These are phyloP conservation scores for Nemoura dubitans DNA, from an alignment of 2,888 invertebrate genomes.

Conservation along the genomic window DNA sequence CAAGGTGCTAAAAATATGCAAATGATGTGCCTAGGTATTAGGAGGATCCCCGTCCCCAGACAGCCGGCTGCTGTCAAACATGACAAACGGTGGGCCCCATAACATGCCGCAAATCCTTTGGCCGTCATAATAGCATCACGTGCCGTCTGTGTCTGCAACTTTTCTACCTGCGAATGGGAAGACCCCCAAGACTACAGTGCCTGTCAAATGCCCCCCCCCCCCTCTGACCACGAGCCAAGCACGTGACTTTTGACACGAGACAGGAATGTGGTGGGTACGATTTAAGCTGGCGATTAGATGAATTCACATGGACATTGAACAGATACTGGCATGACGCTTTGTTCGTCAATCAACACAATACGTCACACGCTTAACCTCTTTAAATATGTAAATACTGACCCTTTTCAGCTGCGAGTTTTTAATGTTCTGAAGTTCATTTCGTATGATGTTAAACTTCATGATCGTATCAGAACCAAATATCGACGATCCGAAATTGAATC, in stretches of 20 bases:
- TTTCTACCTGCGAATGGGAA: background rate
- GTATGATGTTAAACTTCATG: constrained; percentile 97
- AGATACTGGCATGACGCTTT: constrained; percentile 13
- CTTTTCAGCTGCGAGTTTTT: constrained; percentile 95
- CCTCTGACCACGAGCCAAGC: background rate
- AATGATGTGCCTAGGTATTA: background rate
- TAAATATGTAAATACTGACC: constrained; percentile 72
- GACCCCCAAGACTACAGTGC: background rate
- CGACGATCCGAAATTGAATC: constrained; percentile 88
- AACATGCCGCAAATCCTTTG: too few species aligned
- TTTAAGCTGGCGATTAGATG: background rate
- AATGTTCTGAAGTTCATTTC: constrained; percentile 97
- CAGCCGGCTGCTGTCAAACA: background rate
- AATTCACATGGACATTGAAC: background rate
- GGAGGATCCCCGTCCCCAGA: background rate
- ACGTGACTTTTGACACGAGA: constrained; percentile 41
- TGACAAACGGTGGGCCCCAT: background rate
- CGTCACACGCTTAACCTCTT: constrained; percentile 7
- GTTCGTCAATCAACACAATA: background rate
- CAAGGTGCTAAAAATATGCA: background rate
- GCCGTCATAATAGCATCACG: background rate
- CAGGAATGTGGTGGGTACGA: constrained; percentile 29
- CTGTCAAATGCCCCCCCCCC: constrained; percentile 20
- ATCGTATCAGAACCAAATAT: constrained; percentile 96
- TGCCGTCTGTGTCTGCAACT: background rate